Percentiles rank a stretch among this genome's conserved stretches.
Evolutionary conservation across 2,888 invertebrate genomes (phyloP).

Genomic region (Chymomyza amoena): DNA sequence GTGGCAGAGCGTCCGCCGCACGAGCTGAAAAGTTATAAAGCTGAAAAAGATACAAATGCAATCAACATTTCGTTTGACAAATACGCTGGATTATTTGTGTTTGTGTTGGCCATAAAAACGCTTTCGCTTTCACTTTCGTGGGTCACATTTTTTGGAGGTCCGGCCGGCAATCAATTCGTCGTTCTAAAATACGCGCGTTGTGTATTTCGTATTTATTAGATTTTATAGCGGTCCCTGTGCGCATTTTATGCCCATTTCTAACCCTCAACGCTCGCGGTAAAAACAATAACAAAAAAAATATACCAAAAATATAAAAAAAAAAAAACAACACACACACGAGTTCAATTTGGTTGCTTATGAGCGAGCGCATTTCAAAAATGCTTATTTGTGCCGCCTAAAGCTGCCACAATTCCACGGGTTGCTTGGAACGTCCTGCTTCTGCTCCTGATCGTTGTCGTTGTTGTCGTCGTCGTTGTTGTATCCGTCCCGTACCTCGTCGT

Average conservation of each 20-base stretch:
- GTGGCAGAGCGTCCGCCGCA: slow-evolving; percentile 3
- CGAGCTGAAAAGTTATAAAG: neutral
- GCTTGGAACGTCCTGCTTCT: slow-evolving; percentile 21
- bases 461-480: slow-evolving; percentile 8
- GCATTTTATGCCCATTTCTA: slow-evolving; percentile 36
- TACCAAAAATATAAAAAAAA: slow-evolving; percentile 9
- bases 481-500: slow-evolving; percentile 28
- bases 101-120: slow-evolving; percentile 7
- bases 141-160: slow-evolving; percentile 13
- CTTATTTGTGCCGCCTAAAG: slow-evolving; percentile 3
- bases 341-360: slow-evolving; percentile 51
- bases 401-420: neutral
- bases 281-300: slow-evolving; percentile 23
- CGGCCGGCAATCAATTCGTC: slow-evolving; percentile 25
- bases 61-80: slow-evolving; percentile 4
- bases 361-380: slow-evolving; percentile 11
- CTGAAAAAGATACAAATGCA: slow-evolving; percentile 11
- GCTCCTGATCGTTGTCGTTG: slow-evolving; percentile 18
- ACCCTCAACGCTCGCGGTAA: slow-evolving; percentile 14
- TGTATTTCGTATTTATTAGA: slow-evolving; percentile 9
- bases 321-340: slow-evolving; percentile 28
- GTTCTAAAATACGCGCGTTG: slow-evolving; percentile 9
- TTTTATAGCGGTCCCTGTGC: slow-evolving; percentile 64
- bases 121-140: slow-evolving; percentile 22
- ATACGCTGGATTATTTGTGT: neutral